These are phyloP conservation scores for Chionoecetes opilio DNA, from an alignment of 1,140 invertebrate species.

Conservation along the genomic window DNA sequence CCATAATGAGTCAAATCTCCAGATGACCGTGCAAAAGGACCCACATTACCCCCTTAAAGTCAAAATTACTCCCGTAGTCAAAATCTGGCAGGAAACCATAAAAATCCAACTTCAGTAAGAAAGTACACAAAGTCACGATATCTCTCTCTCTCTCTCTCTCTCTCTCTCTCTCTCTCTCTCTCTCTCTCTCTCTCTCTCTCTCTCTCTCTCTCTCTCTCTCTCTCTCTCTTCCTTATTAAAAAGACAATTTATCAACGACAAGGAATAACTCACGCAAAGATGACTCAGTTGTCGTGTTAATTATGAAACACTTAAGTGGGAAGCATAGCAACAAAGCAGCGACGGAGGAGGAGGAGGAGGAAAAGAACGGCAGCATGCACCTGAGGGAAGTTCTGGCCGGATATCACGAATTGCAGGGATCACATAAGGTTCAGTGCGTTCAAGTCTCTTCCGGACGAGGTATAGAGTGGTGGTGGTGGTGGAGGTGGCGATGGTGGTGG, in stretches of 20 bases:
- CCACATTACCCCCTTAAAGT: neutral
- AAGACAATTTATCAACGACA: neutral
- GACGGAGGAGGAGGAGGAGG: conserved; percentile 2
- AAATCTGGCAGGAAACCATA: neutral
- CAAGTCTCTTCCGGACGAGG: conserved; percentile 6
- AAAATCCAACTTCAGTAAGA: neutral
- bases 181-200: too few species aligned
- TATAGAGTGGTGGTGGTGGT: neutral
- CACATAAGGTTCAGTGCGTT: conserved; percentile 39
- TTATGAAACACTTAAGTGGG: neutral
- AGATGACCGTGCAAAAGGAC: neutral
- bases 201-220: too few species aligned
- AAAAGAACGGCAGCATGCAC: conserved; percentile 39
- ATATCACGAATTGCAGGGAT: conserved; percentile 47
- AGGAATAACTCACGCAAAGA: neutral
- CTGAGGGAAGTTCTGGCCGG: conserved; percentile 21
- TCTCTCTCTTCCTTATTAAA: too few species aligned
- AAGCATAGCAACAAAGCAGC: neutral
- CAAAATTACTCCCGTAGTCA: too few species aligned
- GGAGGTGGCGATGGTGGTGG: neutral
- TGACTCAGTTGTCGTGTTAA: neutral
- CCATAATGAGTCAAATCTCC: neutral
- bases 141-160: neutral
- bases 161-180: conserved; percentile 11
- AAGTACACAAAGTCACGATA: neutral